Evolutionary conservation across 2,113 vertebrate genomes (phyloP).

Genomic region (Uropsilus gracilis): DNA sequence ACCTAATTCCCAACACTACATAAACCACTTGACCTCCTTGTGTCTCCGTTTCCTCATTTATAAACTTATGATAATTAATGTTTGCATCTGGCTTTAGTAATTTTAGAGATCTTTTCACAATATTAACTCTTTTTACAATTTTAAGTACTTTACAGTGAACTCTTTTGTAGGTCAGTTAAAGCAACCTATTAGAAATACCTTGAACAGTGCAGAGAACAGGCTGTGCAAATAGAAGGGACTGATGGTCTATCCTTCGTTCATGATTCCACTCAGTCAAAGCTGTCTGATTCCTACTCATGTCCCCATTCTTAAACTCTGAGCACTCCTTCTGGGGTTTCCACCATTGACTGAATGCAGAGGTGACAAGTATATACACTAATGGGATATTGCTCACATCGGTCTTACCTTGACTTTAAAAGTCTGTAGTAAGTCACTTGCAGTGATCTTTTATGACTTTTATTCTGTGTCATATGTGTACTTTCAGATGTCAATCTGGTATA

Average conservation of each 20-base stretch:
- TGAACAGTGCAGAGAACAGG: neutral
- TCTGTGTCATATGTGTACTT: too few species aligned
- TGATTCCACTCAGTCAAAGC: neutral
- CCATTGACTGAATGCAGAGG: too few species aligned
- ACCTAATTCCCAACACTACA: neutral
- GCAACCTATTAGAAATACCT: neutral
- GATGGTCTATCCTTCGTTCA: neutral
- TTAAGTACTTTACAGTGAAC: neutral
- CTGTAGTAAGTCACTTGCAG: too few species aligned
- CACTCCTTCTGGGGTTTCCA: too few species aligned
- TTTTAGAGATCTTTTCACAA: slow-evolving; percentile 35
- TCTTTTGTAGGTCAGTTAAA: neutral
- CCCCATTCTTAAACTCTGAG: too few species aligned
- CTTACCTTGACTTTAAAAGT: too few species aligned
- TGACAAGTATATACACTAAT: too few species aligned
- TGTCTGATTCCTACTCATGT: neutral
- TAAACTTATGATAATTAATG: slow-evolving; percentile 42
- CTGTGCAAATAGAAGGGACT: neutral
- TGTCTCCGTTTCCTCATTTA: slow-evolving; percentile 31
- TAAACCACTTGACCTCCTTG: slow-evolving; percentile 30
- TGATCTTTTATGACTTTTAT: too few species aligned
- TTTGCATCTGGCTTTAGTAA: neutral
- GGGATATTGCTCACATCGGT: too few species aligned
- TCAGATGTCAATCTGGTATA: too few species aligned
- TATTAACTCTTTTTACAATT: slow-evolving; percentile 31